A percentile compares a stretch with the other conserved stretches of the same genome.
These are phyloP conservation scores for Geococcyx californianus DNA, from an alignment of 2,113 vertebrate genomes.

Conservation along the genomic window DNA sequence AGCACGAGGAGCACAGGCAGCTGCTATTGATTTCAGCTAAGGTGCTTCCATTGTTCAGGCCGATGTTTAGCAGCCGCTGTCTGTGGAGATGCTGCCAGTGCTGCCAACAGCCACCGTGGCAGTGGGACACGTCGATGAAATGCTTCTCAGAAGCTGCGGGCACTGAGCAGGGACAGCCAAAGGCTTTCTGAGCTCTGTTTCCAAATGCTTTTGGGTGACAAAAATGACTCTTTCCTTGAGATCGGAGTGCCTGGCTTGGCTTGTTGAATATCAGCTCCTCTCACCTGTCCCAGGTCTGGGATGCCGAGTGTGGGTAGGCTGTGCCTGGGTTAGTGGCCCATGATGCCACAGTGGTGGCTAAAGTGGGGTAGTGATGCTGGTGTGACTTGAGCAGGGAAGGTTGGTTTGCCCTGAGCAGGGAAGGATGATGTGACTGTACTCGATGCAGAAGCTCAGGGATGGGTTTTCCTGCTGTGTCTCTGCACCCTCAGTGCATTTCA, in stretches of 20 bases:
- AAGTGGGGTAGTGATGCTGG: background rate
- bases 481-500: background rate
- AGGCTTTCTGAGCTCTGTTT: background rate
- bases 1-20: background rate
- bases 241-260: rapidly evolving
- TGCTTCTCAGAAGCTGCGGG: background rate
- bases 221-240: background rate
- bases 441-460: background rate
- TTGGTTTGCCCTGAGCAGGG: background rate
- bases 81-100: rapidly evolving
- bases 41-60: background rate
- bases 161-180: background rate
- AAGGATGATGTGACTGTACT: rapidly evolving
- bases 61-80: background rate
- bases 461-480: background rate
- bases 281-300: rapidly evolving
- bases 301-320: background rate
- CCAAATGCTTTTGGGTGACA: background rate
- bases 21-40: background rate
- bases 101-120: background rate
- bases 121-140: background rate
- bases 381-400: background rate
- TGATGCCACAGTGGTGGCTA: background rate
- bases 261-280: background rate
- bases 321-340: background rate